These are phyloP conservation scores for Galaxias olidus DNA, from an alignment of 2,797 vertebrate species.

Conservation along the genomic window DNA sequence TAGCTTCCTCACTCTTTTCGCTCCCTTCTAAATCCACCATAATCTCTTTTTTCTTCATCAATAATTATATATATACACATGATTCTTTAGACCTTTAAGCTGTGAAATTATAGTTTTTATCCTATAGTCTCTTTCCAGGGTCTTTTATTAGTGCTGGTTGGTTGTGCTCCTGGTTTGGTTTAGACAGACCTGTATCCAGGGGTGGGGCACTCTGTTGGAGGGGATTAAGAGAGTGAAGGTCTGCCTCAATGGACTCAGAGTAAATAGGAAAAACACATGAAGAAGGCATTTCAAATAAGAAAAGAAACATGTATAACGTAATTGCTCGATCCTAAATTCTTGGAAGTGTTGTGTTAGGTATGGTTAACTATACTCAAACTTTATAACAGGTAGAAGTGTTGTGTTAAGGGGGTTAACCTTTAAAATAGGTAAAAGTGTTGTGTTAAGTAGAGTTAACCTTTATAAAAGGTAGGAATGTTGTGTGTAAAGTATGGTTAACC, in stretches of 20 bases:
- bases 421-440: too few relatives aligned
- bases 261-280: neutral
- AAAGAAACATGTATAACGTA: neutral
- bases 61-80: conserved; percentile 69
- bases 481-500: too few relatives aligned
- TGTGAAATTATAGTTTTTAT: conserved; percentile 30
- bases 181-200: conserved; percentile 32
- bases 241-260: conserved; percentile 83
- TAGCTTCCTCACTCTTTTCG: neutral
- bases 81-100: conserved; percentile 1
- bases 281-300: neutral
- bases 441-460: too few relatives aligned
- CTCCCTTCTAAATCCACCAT: conserved; percentile 22
- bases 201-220: conserved; percentile 65
- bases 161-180: conserved; percentile 24
- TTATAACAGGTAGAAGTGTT: too few relatives aligned
- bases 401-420: too few relatives aligned
- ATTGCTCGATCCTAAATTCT: too few relatives aligned
- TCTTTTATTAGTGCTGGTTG: conserved; percentile 46
- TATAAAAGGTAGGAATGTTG: too few relatives aligned
- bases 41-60: conserved; percentile 20
- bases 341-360: too few relatives aligned
- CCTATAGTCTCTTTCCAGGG: conserved; percentile 77
- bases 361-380: too few relatives aligned
- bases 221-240: conserved; percentile 88